Percentiles rank a stretch among this genome's conserved stretches.
These are phyloP conservation scores for Glossosoma conforme DNA, from an alignment of 1,140 invertebrate species.

Conservation along the genomic window DNA sequence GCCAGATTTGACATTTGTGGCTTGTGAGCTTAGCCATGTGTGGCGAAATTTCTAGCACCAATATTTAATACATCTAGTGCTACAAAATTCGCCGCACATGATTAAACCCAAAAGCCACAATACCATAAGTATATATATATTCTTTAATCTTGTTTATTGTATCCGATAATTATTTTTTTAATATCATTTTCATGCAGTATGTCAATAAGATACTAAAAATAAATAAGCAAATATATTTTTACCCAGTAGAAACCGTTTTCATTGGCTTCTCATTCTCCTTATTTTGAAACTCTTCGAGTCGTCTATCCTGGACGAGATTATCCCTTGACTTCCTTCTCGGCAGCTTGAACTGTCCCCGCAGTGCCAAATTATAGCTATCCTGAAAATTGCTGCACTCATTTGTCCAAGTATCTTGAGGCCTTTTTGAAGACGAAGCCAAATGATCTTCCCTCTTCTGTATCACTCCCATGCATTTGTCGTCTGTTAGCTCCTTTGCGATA, in stretches of 20 bases:
- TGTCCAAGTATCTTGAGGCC: slow-evolving; percentile 12
- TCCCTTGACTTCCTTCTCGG: slow-evolving; percentile 37
- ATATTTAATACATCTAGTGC: no score
- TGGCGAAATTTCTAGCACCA: no score
- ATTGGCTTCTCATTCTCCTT: slow-evolving; percentile 65
- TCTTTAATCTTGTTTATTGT: no score
- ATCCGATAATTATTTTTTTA: no score
- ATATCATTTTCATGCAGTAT: not conserved
- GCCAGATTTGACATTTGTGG: no score
- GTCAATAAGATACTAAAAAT: not conserved
- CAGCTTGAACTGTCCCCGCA: slow-evolving; percentile 40
- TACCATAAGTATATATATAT: no score
- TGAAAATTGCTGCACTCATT: slow-evolving; percentile 47
- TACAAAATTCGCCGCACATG: no score
- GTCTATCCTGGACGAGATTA: slow-evolving; percentile 38
- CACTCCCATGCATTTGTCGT: slow-evolving; percentile 28
- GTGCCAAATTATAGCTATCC: slow-evolving; percentile 49
- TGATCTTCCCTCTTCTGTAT: no score
- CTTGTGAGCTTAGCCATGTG: no score
- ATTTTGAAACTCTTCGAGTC: slow-evolving; percentile 57
- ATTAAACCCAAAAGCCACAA: no score
- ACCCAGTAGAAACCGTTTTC: slow-evolving; percentile 36
- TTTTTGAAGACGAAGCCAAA: no score
- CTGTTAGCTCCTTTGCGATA: slow-evolving; percentile 28
- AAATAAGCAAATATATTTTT: not conserved